phyloP scores from a whole-genome alignment of 2,888 invertebrate genomes.

The Ectemnius lituratus region DNA sequence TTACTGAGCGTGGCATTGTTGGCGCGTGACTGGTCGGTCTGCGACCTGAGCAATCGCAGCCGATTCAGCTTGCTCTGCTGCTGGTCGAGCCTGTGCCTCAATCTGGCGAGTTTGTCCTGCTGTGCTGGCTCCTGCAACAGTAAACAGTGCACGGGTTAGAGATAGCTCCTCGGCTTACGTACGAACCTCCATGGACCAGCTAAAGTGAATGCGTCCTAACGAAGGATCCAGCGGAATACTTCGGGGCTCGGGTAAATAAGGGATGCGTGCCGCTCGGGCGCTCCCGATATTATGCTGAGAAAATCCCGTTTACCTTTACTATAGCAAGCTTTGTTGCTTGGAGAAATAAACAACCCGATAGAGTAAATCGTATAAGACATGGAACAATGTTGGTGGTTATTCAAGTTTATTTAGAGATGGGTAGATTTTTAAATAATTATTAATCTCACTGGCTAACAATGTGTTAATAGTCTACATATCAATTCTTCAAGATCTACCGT shows the following conservation, averaged over 20 bases:
- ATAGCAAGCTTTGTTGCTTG: no score
- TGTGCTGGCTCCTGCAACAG: slow-evolving; percentile 86
- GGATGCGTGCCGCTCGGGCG: not conserved
- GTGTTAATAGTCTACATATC: not conserved
- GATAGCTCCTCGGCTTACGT: not conserved
- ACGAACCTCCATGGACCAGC: not conserved
- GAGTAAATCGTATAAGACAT: no score
- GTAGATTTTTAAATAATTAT: no score
- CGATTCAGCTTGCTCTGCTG: slow-evolving; percentile 96
- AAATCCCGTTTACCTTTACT: no score
- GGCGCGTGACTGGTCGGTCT: slow-evolving; percentile 95
- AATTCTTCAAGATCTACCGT: not conserved
- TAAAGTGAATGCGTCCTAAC: slow-evolving; percentile 24
- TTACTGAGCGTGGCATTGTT: slow-evolving; percentile 94
- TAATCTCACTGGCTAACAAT: no score
- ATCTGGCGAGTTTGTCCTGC: slow-evolving; percentile 90
- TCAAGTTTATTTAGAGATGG: no score
- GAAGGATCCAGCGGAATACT: slow-evolving; percentile 9
- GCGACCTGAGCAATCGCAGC: slow-evolving; percentile 93
- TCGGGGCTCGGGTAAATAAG: not conserved
- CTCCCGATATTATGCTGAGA: no score
- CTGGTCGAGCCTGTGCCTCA: slow-evolving; percentile 95
- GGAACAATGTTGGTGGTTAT: no score
- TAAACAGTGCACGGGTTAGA: slow-evolving; percentile 38
- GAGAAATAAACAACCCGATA: no score